Evolutionary conservation across 2,797 vertebrate genomes (phyloP).

Genomic region (Syndactyla subalaris): DNA sequence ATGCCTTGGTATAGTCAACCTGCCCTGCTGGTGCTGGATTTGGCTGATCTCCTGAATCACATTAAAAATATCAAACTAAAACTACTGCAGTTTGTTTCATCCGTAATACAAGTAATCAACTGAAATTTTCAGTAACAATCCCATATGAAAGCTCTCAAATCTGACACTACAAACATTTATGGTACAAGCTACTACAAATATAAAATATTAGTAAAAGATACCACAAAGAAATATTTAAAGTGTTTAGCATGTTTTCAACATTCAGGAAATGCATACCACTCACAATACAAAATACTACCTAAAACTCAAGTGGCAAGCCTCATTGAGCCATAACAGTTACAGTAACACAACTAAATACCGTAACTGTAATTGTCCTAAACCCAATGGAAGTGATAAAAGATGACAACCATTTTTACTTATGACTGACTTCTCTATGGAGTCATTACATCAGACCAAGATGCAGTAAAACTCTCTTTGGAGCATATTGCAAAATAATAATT

Average conservation of each 20-base stretch:
- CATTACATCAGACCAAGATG: neutral
- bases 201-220: neutral
- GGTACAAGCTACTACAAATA: neutral
- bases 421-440: neutral
- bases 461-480: neutral
- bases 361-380: neutral
- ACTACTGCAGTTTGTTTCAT: neutral
- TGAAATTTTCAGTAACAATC: neutral
- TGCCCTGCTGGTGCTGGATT: conserved; percentile 97
- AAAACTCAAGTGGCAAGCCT: neutral
- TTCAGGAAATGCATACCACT: neutral
- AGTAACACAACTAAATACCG: neutral
- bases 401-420: neutral
- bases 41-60: conserved; percentile 93
- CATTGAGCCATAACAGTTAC: neutral
- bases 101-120: neutral
- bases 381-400: neutral
- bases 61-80: conserved; percentile 61
- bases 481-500: neutral
- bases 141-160: neutral
- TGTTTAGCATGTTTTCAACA: neutral
- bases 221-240: neutral
- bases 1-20: conserved; percentile 99
- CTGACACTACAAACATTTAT: neutral
- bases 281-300: neutral